phyloP scores from a whole-genome alignment of 2,113 vertebrate species.

The Apus apus region DNA sequence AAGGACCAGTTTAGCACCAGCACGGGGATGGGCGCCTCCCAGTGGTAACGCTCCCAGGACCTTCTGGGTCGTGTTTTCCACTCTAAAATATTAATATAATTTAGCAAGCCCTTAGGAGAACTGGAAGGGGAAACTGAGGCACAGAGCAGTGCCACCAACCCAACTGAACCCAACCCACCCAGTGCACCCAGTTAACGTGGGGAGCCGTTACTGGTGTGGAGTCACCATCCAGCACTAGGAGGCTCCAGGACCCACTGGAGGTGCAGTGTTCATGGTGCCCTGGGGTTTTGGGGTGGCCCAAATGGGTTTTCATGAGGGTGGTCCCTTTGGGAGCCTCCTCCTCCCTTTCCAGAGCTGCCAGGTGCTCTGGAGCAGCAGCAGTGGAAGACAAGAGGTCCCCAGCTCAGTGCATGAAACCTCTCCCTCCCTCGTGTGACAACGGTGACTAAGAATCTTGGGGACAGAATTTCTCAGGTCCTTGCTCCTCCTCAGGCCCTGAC shows the following conservation, averaged over 20 bases:
- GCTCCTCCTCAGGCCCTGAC: not conserved
- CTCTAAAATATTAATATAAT: rapidly evolving
- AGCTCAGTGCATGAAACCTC: not conserved
- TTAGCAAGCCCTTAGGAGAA: not conserved
- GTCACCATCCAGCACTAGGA: rapidly evolving
- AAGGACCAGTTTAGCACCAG: not conserved
- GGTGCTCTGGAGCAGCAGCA: not conserved
- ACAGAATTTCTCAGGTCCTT: not conserved
- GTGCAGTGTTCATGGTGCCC: rapidly evolving
- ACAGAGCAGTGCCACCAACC: not conserved
- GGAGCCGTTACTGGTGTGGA: not conserved
- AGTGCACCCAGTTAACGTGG: not conserved
- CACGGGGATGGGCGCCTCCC: not conserved
- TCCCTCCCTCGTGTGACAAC: not conserved
- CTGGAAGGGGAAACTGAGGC: not conserved
- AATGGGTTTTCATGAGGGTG: not conserved
- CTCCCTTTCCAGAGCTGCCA: not conserved
- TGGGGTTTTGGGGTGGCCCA: not conserved
- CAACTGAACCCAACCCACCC: rapidly evolving
- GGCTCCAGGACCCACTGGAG: rapidly evolving
- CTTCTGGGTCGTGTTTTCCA: not conserved
- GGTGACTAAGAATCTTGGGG: not conserved
- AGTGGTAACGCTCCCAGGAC: rapidly evolving
- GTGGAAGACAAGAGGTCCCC: not conserved
- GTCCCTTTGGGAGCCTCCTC: not conserved